Base-by-base conservation (phyloP, 2,888 invertebrate genomes). In the Chalcosyrphus nemorum region DNA sequence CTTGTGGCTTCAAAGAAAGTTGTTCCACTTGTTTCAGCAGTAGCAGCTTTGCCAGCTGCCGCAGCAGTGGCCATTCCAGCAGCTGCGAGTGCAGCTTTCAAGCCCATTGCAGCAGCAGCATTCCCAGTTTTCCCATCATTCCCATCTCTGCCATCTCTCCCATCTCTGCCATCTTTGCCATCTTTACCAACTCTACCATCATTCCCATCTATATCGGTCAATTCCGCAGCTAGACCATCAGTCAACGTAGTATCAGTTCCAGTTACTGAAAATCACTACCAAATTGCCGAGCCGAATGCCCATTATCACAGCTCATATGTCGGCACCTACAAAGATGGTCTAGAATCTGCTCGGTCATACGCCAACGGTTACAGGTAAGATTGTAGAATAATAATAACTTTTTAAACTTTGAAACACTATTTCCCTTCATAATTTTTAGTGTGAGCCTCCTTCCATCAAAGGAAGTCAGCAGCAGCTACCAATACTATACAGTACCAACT, bases 321-420 rank as follows among this genome's bases (percentile, higher is more conserved):
- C 4, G 57, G 32, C 63, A 45, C 9, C 17, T 61, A 45, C 17
- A 76, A 59, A 7, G 75, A 57, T 15, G 35, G 1, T 4, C 13
- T 43, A 15, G 57, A 59, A 9, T 45, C 9, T 54, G 35, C 75
- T 4, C 15, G 35, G 0, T 54, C 80, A 21, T 68, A 45, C 27
- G n/a, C 35, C n/a, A 66, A 68, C 15, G 72, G 57, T 32, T 82
- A 68, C n/a, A 45, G 57, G 71, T 56, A 24, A 57, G 11, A 4
- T 15, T 11, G 0, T 7, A 7, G 9, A 2, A 45, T 17, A 38
- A 43, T 0, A 9, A 43, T 6, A 7, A 5, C 4, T 2, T 29
- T 0, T 4, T 21, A 2, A 27, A n/a, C 2, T 17, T 3, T 7
- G 4, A n/a, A 1, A n/a, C 9, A 11, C 5, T n/a, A 1, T 21